Evolutionary conservation across 2,888 invertebrate genomes (phyloP).

Genomic region (Cosmia pyralina): DNA sequence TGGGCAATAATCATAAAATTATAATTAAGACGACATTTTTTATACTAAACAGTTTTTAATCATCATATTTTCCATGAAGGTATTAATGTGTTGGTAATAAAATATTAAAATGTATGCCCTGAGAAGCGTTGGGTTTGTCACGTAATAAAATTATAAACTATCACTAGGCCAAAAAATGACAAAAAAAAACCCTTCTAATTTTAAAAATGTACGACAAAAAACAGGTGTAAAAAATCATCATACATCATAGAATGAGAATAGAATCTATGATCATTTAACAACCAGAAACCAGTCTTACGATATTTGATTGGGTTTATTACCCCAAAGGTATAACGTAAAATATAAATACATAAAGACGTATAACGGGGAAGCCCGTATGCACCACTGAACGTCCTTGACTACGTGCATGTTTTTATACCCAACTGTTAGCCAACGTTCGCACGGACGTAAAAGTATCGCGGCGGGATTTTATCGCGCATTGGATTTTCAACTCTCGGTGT

Average conservation of each 20-base stretch:
- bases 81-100: conserved; percentile 43
- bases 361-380: conserved; percentile 40
- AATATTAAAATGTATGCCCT: conserved; percentile 52
- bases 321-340: conserved; percentile 33
- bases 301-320: conserved; percentile 40
- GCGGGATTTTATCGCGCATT: too few relatives aligned
- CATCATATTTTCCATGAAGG: conserved; percentile 57
- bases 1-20: conserved; percentile 60
- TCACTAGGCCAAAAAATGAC: neutral
- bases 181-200: neutral
- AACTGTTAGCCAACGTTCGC: too few relatives aligned
- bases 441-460: too few relatives aligned
- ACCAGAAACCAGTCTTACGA: conserved; percentile 16
- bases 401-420: conserved; percentile 15
- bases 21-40: conserved; percentile 61
- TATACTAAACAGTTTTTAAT: conserved; percentile 49
- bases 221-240: conserved; percentile 5
- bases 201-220: conserved; percentile 3
- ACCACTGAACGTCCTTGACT: conserved; percentile 33
- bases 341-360: conserved; percentile 26
- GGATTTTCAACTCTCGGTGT: too few relatives aligned
- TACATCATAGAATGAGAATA: conserved; percentile 6
- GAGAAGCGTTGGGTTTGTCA: conserved; percentile 28
- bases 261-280: conserved; percentile 28
- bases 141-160: conserved; percentile 38